phyloP scores from a whole-genome alignment of 2,797 vertebrate genomes.

The Micromesistius poutassou region DNA sequence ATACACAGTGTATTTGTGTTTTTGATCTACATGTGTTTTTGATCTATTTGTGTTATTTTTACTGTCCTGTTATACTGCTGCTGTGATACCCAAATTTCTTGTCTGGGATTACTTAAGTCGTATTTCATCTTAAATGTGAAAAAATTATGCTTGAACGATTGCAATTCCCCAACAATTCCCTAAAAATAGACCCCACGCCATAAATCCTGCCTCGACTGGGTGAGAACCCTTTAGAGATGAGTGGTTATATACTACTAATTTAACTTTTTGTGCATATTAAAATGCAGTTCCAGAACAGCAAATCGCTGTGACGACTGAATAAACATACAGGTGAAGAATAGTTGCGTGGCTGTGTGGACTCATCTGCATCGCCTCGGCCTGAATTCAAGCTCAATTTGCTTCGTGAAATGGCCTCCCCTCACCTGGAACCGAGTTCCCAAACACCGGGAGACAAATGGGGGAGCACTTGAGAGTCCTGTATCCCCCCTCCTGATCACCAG shows the following conservation, averaged over 20 bases:
- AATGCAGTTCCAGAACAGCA: background rate
- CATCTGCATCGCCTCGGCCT: conserved; percentile 18
- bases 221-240: background rate
- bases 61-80: background rate
- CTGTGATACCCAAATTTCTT: background rate
- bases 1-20: no score
- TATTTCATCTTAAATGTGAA: background rate
- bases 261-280: background rate
- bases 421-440: conserved; percentile 16
- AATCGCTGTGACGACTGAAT: conserved; percentile 3
- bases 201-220: background rate
- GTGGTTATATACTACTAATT: background rate
- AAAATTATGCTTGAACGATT: background rate
- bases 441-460: conserved; percentile 24
- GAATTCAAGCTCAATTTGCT: conserved; percentile 32
- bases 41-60: background rate
- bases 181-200: background rate
- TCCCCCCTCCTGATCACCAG: background rate
- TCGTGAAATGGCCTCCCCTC: conserved; percentile 25
- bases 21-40: no score
- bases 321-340: background rate
- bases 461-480: conserved; percentile 4
- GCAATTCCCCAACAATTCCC: background rate
- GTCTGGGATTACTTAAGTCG: background rate
- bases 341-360: conserved; percentile 14